Percentiles rank a stretch among this genome's conserved stretches.
These are phyloP conservation scores for Hemicordylus capensis DNA, from an alignment of 2,113 vertebrate genomes.

Conservation along the genomic window DNA sequence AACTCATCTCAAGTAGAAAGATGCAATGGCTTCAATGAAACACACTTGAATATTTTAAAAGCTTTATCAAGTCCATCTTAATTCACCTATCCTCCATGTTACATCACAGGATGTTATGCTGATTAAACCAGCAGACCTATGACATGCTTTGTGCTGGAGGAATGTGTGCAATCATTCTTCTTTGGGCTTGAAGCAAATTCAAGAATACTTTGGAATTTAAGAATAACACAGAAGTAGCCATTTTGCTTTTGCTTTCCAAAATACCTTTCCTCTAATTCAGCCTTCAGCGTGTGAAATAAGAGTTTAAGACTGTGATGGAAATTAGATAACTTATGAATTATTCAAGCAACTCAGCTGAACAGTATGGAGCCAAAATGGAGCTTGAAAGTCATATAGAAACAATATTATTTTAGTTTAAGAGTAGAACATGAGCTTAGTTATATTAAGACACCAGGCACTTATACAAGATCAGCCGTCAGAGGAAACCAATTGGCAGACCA, in stretches of 20 bases:
- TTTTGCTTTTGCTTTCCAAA: neutral
- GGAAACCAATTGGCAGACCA: too few relatives aligned
- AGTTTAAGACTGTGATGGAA: neutral
- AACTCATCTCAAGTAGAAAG: neutral
- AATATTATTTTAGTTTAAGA: too few relatives aligned
- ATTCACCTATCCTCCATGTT: neutral
- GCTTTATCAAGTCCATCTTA: neutral
- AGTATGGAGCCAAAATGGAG: too few relatives aligned
- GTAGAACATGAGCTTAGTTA: too few relatives aligned
- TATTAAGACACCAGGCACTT: too few relatives aligned
- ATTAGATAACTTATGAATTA: too few relatives aligned
- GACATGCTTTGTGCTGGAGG: neutral
- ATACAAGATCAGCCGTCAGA: too few relatives aligned
- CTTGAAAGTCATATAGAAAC: too few relatives aligned
- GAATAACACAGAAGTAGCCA: neutral
- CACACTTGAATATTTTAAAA: neutral
- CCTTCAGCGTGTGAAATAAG: neutral
- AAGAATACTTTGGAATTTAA: neutral
- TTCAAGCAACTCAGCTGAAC: too few relatives aligned
- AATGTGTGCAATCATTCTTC: neutral
- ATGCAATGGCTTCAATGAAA: neutral
- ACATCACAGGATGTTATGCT: neutral
- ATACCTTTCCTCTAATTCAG: neutral
- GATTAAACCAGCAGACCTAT: neutral
- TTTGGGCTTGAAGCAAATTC: neutral